phyloP scores from a whole-genome alignment of 2,113 vertebrate genomes.

The Speoplatyrhinus poulsoni region DNA sequence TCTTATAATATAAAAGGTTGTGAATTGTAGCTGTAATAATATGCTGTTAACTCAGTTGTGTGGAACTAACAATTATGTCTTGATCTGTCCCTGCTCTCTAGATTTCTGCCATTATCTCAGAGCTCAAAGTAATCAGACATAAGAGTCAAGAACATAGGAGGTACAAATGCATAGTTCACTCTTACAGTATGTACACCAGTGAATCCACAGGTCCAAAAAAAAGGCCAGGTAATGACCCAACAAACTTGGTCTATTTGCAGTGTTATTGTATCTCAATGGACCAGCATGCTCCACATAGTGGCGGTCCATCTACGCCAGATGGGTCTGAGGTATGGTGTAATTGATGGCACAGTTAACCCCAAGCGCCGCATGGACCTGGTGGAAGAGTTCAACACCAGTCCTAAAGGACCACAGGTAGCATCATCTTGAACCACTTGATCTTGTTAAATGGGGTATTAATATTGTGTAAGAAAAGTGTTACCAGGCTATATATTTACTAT shows the following conservation, averaged over 20 bases:
- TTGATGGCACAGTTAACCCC: conserved; percentile 88
- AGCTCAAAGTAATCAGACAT: conserved; percentile 79
- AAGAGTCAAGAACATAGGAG: conserved; percentile 81
- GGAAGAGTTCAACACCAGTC: conserved; percentile 91
- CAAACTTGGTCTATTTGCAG: conserved; percentile 57
- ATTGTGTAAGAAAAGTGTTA: no score
- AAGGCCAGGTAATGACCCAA: no score
- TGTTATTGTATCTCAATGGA: conserved; percentile 97
- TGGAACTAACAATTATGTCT: no score
- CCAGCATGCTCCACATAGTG: conserved; percentile 89
- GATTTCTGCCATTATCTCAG: conserved; percentile 83
- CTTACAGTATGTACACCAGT: neutral
- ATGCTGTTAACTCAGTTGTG: no score
- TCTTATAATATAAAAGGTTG: no score
- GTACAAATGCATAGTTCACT: conserved; percentile 59
- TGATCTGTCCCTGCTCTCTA: conserved; percentile 43
- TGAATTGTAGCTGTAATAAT: no score
- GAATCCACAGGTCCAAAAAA: neutral
- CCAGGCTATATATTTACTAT: no score
- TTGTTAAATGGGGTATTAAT: no score
- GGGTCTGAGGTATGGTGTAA: conserved; percentile 75
- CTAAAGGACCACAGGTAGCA: conserved; percentile 83
- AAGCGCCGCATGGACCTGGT: conserved; percentile 92
- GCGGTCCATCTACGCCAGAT: conserved; percentile 79
- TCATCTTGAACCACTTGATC: no score